A percentile compares a stretch with the other conserved stretches of the same genome.
phyloP scores from a whole-genome alignment of 2,888 invertebrate species.

The Rotaria macrura region DNA sequence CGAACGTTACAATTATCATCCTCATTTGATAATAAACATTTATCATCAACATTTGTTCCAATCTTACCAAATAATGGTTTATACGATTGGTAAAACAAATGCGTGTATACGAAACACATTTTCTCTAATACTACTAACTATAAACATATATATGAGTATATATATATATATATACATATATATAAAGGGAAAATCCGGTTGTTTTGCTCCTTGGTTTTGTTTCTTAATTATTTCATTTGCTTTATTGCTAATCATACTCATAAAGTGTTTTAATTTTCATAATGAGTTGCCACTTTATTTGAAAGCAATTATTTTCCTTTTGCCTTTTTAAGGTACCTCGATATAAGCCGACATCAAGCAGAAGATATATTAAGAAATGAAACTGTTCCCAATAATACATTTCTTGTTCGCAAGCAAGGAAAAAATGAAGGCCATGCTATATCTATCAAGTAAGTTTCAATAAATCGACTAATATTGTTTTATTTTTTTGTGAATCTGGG shows the following conservation, averaged over 20 bases:
- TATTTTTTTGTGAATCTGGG: no score
- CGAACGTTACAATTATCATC: neutral
- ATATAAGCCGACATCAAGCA: neutral
- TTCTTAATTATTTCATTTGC: neutral
- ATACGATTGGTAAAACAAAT: neutral
- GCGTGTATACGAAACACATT: neutral
- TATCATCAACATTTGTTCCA: neutral
- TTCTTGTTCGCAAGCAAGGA: slow-evolving; percentile 14
- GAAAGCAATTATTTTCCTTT: no score
- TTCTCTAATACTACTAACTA: no score
- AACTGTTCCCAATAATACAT: neutral
- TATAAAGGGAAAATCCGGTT: neutral
- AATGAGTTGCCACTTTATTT: no score
- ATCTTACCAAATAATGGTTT: neutral
- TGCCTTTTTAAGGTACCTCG: neutral
- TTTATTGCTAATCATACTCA: neutral
- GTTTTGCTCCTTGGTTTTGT: no score
- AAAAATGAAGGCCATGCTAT: slow-evolving; percentile 13
- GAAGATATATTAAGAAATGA: slow-evolving; percentile 5
- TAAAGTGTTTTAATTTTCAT: neutral
- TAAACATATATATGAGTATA: no score
- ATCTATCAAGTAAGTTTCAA: neutral
- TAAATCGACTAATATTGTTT: no score
- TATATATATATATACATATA: no score
- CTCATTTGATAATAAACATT: neutral